Conservation (phyloP, 2,888 invertebrate genomes). For the Bruchidius siliquastri region DNA sequence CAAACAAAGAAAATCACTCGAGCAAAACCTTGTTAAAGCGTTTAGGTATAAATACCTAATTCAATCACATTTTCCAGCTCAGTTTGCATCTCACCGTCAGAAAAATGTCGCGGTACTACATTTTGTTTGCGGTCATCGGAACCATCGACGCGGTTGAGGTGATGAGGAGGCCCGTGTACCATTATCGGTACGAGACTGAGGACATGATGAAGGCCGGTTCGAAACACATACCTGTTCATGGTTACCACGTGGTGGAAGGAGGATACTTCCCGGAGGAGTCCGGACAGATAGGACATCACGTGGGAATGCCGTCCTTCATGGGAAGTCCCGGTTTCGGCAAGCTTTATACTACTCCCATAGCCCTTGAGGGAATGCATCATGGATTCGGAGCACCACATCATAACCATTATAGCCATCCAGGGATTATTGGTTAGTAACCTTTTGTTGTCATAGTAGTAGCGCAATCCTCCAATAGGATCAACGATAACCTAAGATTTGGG, state of each 20-base stretch:
- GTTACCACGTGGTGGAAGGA: constrained; percentile 58
- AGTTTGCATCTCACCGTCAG: neutral
- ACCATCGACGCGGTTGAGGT: neutral
- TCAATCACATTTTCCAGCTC: constrained; percentile 1
- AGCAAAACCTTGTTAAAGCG: neutral
- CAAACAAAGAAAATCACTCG: neutral
- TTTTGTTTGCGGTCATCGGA: neutral
- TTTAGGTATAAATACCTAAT: constrained; percentile 21
- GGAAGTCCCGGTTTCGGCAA: neutral
- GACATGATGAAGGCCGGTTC: constrained; percentile 44
- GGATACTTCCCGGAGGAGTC: constrained; percentile 50
- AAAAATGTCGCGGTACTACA: neutral
- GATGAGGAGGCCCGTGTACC: constrained; percentile 32
- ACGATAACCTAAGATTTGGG: no score
- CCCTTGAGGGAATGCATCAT: constrained; percentile 27
- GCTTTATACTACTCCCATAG: neutral
- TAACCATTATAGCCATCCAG: neutral
- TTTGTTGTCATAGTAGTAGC: neutral
- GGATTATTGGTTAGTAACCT: neutral
- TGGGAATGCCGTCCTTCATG: constrained; percentile 22
- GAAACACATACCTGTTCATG: constrained; percentile 44
- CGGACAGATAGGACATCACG: constrained; percentile 8
- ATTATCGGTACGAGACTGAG: constrained; percentile 43
- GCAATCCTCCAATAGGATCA: no score
- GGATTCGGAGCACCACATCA: constrained; percentile 8